Percentiles rank a stretch among this genome's conserved stretches.
phyloP scores from a whole-genome alignment of 2,113 vertebrate species.

The Triplophysa siluroides region DNA sequence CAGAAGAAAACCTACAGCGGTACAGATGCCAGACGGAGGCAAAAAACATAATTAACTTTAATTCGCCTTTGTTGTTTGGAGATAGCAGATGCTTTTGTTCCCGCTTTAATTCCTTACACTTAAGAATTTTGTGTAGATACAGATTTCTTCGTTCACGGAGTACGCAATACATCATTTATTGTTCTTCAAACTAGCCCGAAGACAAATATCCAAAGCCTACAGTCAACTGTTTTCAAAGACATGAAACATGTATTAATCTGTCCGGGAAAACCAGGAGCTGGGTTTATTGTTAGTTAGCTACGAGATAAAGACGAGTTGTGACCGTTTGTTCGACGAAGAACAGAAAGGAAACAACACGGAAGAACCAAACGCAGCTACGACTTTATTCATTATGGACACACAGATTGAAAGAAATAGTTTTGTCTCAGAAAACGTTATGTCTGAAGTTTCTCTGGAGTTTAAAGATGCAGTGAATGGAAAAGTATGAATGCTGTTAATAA shows the following conservation, averaged over 20 bases:
- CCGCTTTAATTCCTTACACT: neutral
- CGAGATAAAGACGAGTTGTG: too few species aligned
- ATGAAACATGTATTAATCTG: neutral
- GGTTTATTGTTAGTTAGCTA: neutral
- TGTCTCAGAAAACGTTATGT: too few species aligned
- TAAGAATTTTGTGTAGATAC: neutral
- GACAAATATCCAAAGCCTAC: neutral
- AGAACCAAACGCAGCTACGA: too few species aligned
- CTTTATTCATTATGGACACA: too few species aligned
- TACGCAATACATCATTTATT: neutral
- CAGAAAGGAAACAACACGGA: too few species aligned
- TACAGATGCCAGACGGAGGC: constrained; percentile 66
- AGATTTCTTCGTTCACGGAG: neutral
- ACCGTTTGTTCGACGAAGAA: too few species aligned
- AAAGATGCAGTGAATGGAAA: too few species aligned
- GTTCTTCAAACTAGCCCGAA: neutral
- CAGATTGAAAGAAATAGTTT: too few species aligned
- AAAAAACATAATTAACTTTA: constrained; percentile 75
- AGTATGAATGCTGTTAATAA: too few species aligned
- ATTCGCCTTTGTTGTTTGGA: constrained; percentile 70
- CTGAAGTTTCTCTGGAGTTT: too few species aligned
- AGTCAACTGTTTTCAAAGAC: neutral
- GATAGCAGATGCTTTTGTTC: constrained; percentile 49
- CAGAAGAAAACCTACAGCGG: constrained; percentile 59
- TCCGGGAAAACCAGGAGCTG: neutral